Percentiles rank a stretch among this genome's conserved stretches.
These are phyloP conservation scores for Cryptoprocta ferox DNA, from an alignment of 2,797 vertebrate genomes.

Conservation along the genomic window DNA sequence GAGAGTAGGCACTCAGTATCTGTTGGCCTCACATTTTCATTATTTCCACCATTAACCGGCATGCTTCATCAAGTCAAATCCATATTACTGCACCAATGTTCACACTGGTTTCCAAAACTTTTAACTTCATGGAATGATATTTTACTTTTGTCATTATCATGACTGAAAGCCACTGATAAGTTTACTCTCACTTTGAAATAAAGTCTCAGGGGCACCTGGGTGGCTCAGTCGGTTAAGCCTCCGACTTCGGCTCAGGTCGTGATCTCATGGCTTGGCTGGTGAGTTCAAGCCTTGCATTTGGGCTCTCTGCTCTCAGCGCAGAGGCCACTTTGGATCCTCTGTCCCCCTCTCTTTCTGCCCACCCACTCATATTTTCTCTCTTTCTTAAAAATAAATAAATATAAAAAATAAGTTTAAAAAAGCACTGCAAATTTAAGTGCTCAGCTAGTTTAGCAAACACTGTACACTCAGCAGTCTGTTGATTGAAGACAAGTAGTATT, in stretches of 20 bases:
- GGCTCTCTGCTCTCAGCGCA: too few relatives aligned
- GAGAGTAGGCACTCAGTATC: background rate
- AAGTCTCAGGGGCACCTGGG: background rate
- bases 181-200: background rate
- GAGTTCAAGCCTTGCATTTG: too few relatives aligned
- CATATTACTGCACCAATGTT: background rate
- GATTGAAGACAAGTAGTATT: background rate
- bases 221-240: too few relatives aligned
- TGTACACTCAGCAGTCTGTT: background rate
- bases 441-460: background rate
- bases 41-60: background rate
- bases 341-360: too few relatives aligned
- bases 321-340: too few relatives aligned
- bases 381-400: too few relatives aligned
- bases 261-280: too few relatives aligned
- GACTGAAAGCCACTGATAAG: background rate
- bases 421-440: background rate
- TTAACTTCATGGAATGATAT: background rate
- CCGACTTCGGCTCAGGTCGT: too few relatives aligned
- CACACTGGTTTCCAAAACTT: background rate
- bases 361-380: too few relatives aligned
- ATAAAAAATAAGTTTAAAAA: too few relatives aligned
- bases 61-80: background rate
- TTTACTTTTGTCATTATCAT: background rate
- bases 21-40: background rate